Base-by-base conservation (phyloP, 2,113 vertebrate species). In the Speoplatyrhinus poulsoni region DNA sequence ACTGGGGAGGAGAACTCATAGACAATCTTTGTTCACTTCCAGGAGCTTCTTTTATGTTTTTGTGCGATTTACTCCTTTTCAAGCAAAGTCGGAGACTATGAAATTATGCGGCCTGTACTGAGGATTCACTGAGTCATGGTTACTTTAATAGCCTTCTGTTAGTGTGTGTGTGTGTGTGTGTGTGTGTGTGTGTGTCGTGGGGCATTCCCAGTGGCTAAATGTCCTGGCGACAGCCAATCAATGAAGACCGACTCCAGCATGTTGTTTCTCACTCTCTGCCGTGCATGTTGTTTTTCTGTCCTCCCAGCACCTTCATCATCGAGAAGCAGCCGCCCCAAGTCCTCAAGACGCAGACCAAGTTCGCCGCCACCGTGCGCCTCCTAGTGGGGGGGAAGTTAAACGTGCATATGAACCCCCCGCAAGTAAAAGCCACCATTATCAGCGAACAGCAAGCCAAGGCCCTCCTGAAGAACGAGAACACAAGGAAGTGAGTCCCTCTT, bases 311-410 rank as follows among this genome's bases (percentile, higher is more conserved):
- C 19, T 98, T 99, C 91, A 99, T 99, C 89, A 98, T 98, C 0
- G 97, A 99, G 90, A 99, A 98, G 90, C 97, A 98, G 91, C 96
- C 97, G 46, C 97, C 97, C 0, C 97, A 99, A 85, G 97, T 98
- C 73, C 88, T 98, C 72, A 99, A 98, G 91, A 99, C 97, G 1
- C 97, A 98, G 92, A 98, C 96, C 67, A 98, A 98, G 90, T 98
- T 98, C 13, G 96, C 96, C 0, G 96, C 97, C 56, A 98, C 97
- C 0, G 96, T 99, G 81, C 94, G 97, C 73, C 93, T 98, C 65
- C 92, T 98, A 77, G 97, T 99, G 50, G 96, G 97, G 0, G 97
- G 97, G 65, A 98, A 98, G 89, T 81, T 98, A 81, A 99, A 98
- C 0, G 97, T 99, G 76, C 94, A 99, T 88, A 98, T 99, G 97